Evolutionary conservation across 2,113 vertebrate genomes (phyloP), one percentile per base, ranked within the genome.

Genomic region (Dicerorhinus sumatrensis): DNA sequence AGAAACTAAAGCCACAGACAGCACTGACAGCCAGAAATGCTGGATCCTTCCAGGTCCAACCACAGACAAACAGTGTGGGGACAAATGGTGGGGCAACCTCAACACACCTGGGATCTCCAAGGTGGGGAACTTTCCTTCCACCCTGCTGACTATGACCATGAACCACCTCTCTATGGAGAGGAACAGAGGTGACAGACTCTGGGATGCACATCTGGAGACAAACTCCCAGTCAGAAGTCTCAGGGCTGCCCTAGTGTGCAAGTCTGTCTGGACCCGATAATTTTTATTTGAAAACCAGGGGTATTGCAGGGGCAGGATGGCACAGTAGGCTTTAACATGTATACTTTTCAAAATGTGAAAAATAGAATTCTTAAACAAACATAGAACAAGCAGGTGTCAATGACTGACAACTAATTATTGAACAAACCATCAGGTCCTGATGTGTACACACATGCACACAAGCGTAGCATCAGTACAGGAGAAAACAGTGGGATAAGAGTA

Each of bases 21-120:
- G 51, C 2, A 5, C 13, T 0, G 27, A 69, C 17, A 91, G 63
- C 25, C 46, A 63, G 77, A 56, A 13, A 46, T 11, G 7, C 20
- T 5, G 2, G 56, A 14, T 17, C 42, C 82, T 80, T 63, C 92
- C 8, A 58, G 8, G 42, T 10, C 69, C 12, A 14, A 21, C 39
- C 12, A 2, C 2, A 0, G 0, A 14, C 3, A 1, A 39, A 8
- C 1, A n/a, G 51, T 0, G 54, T 6, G 42, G 31, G 39, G 12
- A 4, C 9, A 14, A 20, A 36, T 0, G 20, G 31, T 0, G 0
- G 18, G 31, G 6, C 1, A 5, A 29, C 31, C 33, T 29, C 36
- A 6, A 11, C 9, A 46, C 8, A 7, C 48, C 25, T 33, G 65
- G 17, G 14, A 12, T 36, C 21, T 31, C 7, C 36, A 17, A 29